phyloP scores from a whole-genome alignment of 2,797 vertebrate genomes.

The Anomalospiza imberbis region DNA sequence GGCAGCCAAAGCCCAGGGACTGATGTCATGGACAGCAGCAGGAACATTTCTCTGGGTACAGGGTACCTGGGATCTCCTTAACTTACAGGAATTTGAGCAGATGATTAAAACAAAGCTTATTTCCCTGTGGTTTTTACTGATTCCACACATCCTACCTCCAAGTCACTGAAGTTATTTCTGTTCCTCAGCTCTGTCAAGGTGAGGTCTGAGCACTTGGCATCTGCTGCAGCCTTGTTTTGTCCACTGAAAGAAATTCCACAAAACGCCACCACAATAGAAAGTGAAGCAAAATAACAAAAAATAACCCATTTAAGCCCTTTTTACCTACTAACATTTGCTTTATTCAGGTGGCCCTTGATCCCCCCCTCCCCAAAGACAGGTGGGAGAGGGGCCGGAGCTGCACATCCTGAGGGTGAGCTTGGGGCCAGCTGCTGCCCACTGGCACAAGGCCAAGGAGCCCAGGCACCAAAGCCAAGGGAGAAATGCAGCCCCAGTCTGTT shows the following conservation, averaged over 20 bases:
- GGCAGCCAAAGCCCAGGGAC: not conserved
- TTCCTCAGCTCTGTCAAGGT: not conserved
- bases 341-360: not conserved
- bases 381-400: not conserved
- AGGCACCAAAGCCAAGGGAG: not conserved
- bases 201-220: not conserved
- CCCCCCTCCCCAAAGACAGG: not conserved
- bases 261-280: not conserved
- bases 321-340: not conserved
- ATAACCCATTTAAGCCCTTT: not conserved
- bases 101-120: not conserved
- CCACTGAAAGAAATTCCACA: not conserved
- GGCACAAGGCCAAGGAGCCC: not conserved
- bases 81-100: not conserved
- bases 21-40: not conserved
- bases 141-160: not conserved
- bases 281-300: not conserved
- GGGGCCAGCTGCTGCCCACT: not conserved
- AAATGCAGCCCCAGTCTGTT: not conserved
- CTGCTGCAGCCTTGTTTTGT: not conserved
- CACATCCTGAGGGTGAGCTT: rapidly evolving
- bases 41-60: not conserved
- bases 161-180: not conserved
- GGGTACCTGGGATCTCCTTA: not conserved
- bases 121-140: not conserved